Conservation (phyloP, 2,888 invertebrate species). For the Platycheirus rosarum region DNA sequence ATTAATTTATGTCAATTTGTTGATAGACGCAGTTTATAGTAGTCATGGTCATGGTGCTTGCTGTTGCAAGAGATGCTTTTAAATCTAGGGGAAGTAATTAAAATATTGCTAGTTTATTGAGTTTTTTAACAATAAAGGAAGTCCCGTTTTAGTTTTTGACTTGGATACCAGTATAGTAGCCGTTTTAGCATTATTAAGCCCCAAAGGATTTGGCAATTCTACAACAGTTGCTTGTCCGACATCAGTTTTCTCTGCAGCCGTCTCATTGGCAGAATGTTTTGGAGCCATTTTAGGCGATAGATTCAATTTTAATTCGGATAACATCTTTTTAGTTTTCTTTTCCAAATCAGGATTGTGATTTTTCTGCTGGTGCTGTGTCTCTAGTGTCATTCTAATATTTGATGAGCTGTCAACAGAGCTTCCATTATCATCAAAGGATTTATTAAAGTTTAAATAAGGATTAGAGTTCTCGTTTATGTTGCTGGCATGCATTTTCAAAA, state of each 20-base stretch:
- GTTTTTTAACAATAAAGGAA: constrained; percentile 82
- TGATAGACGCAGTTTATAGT: constrained; percentile 22
- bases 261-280: constrained; percentile 31
- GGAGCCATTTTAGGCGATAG: constrained; percentile 45
- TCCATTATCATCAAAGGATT: constrained; percentile 36
- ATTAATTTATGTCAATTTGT: background rate
- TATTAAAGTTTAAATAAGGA: constrained; percentile 41
- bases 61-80: background rate
- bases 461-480: constrained; percentile 42
- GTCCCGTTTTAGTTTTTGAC: constrained; percentile 83
- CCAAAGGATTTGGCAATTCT: constrained; percentile 61
- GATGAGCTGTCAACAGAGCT: constrained; percentile 33
- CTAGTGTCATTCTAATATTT: constrained; percentile 40
- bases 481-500: constrained; percentile 50
- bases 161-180: constrained; percentile 83
- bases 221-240: constrained; percentile 57
- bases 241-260: constrained; percentile 23
- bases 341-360: constrained; percentile 49
- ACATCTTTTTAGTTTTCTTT: constrained; percentile 43
- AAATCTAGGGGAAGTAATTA: no score
- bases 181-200: constrained; percentile 79
- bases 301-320: constrained; percentile 50
- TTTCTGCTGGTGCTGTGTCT: constrained; percentile 34
- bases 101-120: constrained; percentile 82
- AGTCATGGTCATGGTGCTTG: no score